phyloP scores from a whole-genome alignment of 2,797 vertebrate species.

The Peromyscus melanophrys region DNA sequence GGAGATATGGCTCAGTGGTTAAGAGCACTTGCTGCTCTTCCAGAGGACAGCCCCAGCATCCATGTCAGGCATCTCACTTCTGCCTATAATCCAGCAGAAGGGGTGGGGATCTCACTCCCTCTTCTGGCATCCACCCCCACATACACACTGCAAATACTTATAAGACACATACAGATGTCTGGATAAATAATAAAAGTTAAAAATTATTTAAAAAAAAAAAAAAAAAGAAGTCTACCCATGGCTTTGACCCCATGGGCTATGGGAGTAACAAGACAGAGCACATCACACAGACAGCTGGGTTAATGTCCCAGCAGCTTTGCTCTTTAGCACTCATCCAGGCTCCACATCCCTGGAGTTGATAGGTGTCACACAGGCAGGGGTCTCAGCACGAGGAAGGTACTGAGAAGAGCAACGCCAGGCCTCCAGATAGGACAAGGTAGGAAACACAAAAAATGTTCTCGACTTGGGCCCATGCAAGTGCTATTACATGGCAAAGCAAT shows the following conservation, averaged over 20 bases:
- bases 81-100: too few species aligned
- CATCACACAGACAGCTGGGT: fast-evolving
- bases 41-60: too few species aligned
- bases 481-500: neutral
- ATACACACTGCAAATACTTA: too few species aligned
- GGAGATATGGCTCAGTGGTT: too few species aligned
- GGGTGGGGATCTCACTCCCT: too few species aligned
- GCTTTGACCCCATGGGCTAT: neutral
- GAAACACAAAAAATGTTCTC: neutral
- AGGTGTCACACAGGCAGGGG: neutral
- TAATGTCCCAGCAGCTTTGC: neutral
- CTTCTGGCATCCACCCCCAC: too few species aligned
- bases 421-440: fast-evolving
- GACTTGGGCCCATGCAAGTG: neutral
- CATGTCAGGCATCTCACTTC: too few species aligned
- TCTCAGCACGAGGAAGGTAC: neutral
- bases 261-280: fast-evolving
- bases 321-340: too few species aligned
- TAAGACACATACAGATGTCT: too few species aligned
- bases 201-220: too few species aligned
- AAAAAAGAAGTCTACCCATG: neutral
- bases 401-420: neutral
- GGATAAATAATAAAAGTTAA: too few species aligned
- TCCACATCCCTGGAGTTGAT: neutral
- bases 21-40: too few species aligned